Base-by-base conservation (phyloP, 1,140 invertebrate genomes). In the Patella vulgata region DNA sequence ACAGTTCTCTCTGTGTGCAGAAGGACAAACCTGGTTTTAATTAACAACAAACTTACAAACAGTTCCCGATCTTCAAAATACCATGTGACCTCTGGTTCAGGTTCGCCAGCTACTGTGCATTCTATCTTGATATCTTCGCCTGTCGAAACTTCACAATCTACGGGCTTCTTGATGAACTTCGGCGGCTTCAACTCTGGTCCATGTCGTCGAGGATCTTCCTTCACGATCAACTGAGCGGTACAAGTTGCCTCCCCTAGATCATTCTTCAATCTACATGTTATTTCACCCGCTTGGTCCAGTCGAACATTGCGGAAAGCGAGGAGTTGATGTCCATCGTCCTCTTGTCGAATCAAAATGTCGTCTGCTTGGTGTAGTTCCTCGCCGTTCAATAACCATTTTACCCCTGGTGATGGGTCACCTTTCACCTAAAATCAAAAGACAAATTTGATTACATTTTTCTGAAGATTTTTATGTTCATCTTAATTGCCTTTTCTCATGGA, bases 41-140 rank as follows among this genome's bases (percentile, higher is more conserved):
- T n/a, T n/a, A n/a, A n/a, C 85, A 72, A 93, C 91, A 31, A 90
- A 75, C 72, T 71, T 65, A 78, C 76, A 53, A 71, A 70, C 14
- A 97, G 82, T 39, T 91, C 91, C 78, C 91, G 89, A 75, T 95
- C 95, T 77, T 96, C 94, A 78, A 86, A 87, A 67, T 59, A 67
- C 81, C 81, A 83, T n/a, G 66, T 60, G 25, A 83, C 73, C 27
- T 79, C 74, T 0, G 81, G 79, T 42, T 65, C 68, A 19, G 79
- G 80, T 27, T 76, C 70, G 17, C 81, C 80, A 17, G 71, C 67
- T 11, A 81, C 72, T 9, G 72, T 71, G 36, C 75, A 75, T 28
- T 80, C 71, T 62, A 82, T 76, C n/a, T 70, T 74, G 21, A 72
- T 70, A 23, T 71, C 70, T 14, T 70, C 74, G 28, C 77, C 77